phyloP scores from a whole-genome alignment of 2,797 vertebrate species.

The Sebastes itinus region DNA sequence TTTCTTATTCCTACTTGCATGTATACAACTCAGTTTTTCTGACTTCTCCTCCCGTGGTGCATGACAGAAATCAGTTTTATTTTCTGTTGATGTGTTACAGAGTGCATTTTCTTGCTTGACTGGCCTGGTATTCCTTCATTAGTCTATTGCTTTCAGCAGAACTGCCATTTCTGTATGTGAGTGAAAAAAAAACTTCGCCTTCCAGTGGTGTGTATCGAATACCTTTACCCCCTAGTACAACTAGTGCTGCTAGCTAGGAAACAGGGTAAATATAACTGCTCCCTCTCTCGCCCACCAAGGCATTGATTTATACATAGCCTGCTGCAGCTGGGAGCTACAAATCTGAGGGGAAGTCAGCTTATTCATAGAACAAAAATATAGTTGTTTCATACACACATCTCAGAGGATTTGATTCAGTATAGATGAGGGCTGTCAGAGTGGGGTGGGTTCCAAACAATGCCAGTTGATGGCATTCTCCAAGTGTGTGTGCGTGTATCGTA shows the following conservation, averaged over 20 bases:
- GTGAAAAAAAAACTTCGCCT: conserved; percentile 66
- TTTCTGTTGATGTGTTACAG: conserved; percentile 56
- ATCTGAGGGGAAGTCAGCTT: conserved; percentile 78
- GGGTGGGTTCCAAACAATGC: conserved; percentile 46
- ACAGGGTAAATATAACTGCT: conserved; percentile 80
- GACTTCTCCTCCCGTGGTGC: conserved; percentile 30
- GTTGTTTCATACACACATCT: conserved; percentile 72
- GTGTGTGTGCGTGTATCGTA: conserved; percentile 11
- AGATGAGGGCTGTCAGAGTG: conserved; percentile 68
- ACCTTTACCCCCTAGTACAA: conserved; percentile 74
- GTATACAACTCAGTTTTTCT: conserved; percentile 16
- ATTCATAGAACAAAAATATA: conserved; percentile 80
- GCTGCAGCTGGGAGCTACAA: conserved; percentile 78
- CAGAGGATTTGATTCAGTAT: conserved; percentile 72
- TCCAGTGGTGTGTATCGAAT: conserved; percentile 77
- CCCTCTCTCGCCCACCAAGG: conserved; percentile 75
- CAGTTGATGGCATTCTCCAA: conserved; percentile 37
- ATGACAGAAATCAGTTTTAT: conserved; percentile 55
- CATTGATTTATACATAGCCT: conserved; percentile 81
- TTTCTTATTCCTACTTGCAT: conserved; percentile 1
- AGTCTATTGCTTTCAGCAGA: conserved; percentile 65
- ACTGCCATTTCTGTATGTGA: conserved; percentile 58
- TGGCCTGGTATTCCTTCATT: conserved; percentile 68
- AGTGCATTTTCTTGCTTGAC: conserved; percentile 59
- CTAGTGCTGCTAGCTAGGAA: conserved; percentile 79